phyloP scores from a whole-genome alignment of 2,888 invertebrate species.

The Lithosia quadra region DNA sequence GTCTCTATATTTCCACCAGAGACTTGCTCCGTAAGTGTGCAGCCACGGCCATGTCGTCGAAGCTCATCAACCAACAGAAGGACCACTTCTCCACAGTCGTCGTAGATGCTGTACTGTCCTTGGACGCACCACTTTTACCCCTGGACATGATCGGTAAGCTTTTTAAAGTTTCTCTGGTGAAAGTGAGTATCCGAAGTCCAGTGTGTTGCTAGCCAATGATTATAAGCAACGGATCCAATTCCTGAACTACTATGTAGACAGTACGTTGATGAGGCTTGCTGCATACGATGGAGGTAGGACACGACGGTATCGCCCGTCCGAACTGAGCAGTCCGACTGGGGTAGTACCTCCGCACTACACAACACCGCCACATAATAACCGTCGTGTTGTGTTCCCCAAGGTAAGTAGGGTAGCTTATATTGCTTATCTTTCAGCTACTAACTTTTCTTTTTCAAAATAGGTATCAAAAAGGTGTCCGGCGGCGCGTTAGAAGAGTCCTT shows the following conservation, averaged over 20 bases:
- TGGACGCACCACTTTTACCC: constrained; percentile 94
- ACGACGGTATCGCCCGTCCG: too few species aligned
- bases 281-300: too few species aligned
- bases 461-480: constrained; percentile 97
- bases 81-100: constrained; percentile 98
- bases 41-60: constrained; percentile 98
- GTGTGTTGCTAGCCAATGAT: constrained; percentile 51
- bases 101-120: constrained; percentile 97
- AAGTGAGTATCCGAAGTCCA: not conserved
- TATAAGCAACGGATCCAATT: constrained; percentile 63
- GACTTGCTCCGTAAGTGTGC: constrained; percentile 95
- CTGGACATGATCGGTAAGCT: constrained; percentile 96
- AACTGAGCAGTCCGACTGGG: too few species aligned
- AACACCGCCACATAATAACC: too few species aligned
- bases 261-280: constrained; percentile 48
- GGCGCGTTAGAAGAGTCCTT: constrained; percentile 95
- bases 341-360: too few species aligned
- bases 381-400: too few species aligned
- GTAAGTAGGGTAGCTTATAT: too few species aligned
- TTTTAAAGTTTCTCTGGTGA: not conserved
- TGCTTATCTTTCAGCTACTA: too few species aligned
- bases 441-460: constrained; percentile 49
- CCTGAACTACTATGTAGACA: constrained; percentile 53
- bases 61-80: constrained; percentile 98
- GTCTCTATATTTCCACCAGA: constrained; percentile 51